Conservation (phyloP, 1,140 invertebrate species). For the Anadara kagoshimensis region DNA sequence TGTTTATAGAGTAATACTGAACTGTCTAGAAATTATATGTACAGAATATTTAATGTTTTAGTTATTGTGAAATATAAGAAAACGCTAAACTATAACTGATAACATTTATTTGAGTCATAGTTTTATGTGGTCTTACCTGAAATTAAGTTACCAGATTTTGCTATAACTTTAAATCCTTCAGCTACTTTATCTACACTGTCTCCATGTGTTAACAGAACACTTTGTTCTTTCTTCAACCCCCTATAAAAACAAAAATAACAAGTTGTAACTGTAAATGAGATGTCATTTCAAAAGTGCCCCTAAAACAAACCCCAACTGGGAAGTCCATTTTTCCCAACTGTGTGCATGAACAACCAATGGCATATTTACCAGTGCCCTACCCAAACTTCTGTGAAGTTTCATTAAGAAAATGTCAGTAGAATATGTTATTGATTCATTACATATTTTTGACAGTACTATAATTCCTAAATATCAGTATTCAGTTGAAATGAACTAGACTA, state of each 20-base stretch:
- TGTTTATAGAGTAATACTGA: too few species aligned
- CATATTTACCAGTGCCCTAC: neutral
- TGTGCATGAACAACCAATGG: neutral
- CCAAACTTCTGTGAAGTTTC: neutral
- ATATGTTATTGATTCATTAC: neutral
- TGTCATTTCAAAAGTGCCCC: too few species aligned
- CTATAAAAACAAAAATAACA: slow-evolving; percentile 76
- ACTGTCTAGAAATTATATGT: too few species aligned
- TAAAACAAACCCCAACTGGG: too few species aligned
- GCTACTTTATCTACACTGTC: slow-evolving; percentile 95
- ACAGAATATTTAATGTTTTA: too few species aligned
- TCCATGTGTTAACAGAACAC: slow-evolving; percentile 96
- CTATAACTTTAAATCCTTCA: slow-evolving; percentile 88
- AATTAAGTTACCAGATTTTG: slow-evolving; percentile 87
- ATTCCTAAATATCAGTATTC: neutral
- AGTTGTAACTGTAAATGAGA: neutral
- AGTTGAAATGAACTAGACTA: too few species aligned
- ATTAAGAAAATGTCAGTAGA: neutral
- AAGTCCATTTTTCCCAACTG: too few species aligned
- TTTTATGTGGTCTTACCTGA: slow-evolving; percentile 75
- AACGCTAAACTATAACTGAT: too few species aligned
- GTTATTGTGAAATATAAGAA: too few species aligned
- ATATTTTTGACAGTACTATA: neutral
- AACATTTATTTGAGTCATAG: too few species aligned
- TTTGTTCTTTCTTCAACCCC: slow-evolving; percentile 88